Base-by-base conservation (phyloP, 2,888 invertebrate genomes). In the Latrodectus elegans region DNA sequence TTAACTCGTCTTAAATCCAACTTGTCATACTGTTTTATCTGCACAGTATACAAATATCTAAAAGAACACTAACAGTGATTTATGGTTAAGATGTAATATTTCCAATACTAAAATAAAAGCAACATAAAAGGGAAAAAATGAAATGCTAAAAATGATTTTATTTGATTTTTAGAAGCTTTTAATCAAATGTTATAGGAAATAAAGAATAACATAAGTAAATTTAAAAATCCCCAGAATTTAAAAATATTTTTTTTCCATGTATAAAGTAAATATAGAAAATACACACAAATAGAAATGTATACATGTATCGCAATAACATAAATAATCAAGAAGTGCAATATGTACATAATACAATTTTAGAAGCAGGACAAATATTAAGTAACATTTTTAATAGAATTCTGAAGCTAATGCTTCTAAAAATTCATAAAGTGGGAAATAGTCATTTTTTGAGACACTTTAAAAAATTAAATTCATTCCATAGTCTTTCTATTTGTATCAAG, bases 381-480 rank as follows among this genome's bases (percentile, higher is more conserved):
- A 55, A 4, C 55, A 55, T 55, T 17, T 67, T 67, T 12, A 67
- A 17, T 17, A 67, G 11, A 67, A 22, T 17, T 51, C 53, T 55
- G 17, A 77, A 71, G 60, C 71, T 17, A 49, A 38, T 17, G 9
- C 9, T 17, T 15, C 9, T 77, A 14, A 76, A 77, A 70, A 55
- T 60, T 71, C 70, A 79, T 70, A 70, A 49, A 22, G 3, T 60
- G 17, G 71, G 53, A 26, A 53, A 52, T 67, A 17, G 17, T 14
- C 12, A 15, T 55, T n/a, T 77, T 65, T 77, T 65, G 55, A 14
- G 49, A 67, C 67, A n/a, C 53, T 52, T 2, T 26, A 15, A 52
- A 67, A 78, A 78, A 26, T 52, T 12, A 74, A 74, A 75, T 77
- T 77, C 64, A 67, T 78, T 26, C 73, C 60, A 78, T 78, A 84